phyloP scores from a whole-genome alignment of 2,797 vertebrate species.

The Neomorphus geoffroyi region DNA sequence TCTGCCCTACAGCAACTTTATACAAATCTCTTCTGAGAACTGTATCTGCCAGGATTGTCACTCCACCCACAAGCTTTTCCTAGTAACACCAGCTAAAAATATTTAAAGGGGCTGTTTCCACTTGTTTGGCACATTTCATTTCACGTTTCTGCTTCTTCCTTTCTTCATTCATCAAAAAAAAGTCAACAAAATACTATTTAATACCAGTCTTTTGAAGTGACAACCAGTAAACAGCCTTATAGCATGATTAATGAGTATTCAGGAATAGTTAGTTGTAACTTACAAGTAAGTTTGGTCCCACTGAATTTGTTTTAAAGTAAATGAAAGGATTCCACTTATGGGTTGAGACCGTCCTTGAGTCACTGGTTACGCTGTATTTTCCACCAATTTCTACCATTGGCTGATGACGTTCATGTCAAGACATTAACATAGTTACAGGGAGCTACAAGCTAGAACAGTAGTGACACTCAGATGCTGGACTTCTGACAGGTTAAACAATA shows the following conservation, averaged over 20 bases:
- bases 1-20: slow-evolving; percentile 69
- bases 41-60: slow-evolving; percentile 18
- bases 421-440: background rate
- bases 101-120: slow-evolving; percentile 74
- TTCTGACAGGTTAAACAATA: background rate
- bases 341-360: background rate
- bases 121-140: slow-evolving; percentile 63
- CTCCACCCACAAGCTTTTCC: slow-evolving; percentile 56
- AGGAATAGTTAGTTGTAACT: slow-evolving; percentile 57
- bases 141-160: slow-evolving; percentile 23
- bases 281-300: background rate
- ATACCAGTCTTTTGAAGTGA: slow-evolving; percentile 22
- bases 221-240: slow-evolving; percentile 52
- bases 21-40: slow-evolving; percentile 78
- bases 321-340: background rate
- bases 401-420: background rate
- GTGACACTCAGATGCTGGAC: background rate
- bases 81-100: slow-evolving; percentile 60
- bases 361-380: background rate
- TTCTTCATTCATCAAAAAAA: slow-evolving; percentile 3
- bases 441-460: background rate
- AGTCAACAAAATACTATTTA: background rate
- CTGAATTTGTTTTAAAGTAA: background rate
- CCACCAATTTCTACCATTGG: background rate
- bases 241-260: slow-evolving; percentile 62